Percentiles rank a stretch among this genome's conserved stretches.
Evolutionary conservation across 2,797 vertebrate species (phyloP).

Genomic region (Liparis tanakae): DNA sequence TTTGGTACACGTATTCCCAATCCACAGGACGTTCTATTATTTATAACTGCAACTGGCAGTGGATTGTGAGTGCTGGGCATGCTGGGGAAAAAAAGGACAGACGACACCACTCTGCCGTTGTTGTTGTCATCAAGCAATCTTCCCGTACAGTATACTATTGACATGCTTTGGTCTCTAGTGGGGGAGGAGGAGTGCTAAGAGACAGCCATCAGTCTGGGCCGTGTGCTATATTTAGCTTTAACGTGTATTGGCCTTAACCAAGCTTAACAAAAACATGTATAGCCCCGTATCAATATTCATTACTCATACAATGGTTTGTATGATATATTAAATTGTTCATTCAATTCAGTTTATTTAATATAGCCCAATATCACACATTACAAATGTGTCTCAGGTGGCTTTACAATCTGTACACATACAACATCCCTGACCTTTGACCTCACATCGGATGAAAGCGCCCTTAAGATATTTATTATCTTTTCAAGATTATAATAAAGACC

Average conservation of each 20-base stretch:
- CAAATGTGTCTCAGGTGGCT: too few relatives aligned
- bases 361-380: too few relatives aligned
- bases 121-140: constrained; percentile 42
- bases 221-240: constrained; percentile 28
- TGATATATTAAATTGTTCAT: too few relatives aligned
- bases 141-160: constrained; percentile 39
- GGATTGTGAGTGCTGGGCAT: constrained; percentile 59
- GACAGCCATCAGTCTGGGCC: constrained; percentile 31
- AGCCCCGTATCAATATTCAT: not conserved
- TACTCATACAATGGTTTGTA: too few relatives aligned
- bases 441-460: too few relatives aligned
- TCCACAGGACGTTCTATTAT: constrained; percentile 71
- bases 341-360: too few relatives aligned
- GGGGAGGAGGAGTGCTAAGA: constrained; percentile 32
- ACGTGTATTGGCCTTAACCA: constrained; percentile 7
- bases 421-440: too few relatives aligned
- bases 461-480: too few relatives aligned
- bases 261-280: not conserved
- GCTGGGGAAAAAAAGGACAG: constrained; percentile 68
- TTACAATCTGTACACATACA: too few relatives aligned
- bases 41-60: constrained; percentile 68
- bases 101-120: constrained; percentile 68
- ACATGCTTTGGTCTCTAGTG: constrained; percentile 40
- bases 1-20: constrained; percentile 71
- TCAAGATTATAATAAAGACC: too few relatives aligned